Percentiles rank a stretch among this genome's conserved stretches.
phyloP scores from a whole-genome alignment of 1,140 invertebrate species.

The Drosophila rhopaloa region DNA sequence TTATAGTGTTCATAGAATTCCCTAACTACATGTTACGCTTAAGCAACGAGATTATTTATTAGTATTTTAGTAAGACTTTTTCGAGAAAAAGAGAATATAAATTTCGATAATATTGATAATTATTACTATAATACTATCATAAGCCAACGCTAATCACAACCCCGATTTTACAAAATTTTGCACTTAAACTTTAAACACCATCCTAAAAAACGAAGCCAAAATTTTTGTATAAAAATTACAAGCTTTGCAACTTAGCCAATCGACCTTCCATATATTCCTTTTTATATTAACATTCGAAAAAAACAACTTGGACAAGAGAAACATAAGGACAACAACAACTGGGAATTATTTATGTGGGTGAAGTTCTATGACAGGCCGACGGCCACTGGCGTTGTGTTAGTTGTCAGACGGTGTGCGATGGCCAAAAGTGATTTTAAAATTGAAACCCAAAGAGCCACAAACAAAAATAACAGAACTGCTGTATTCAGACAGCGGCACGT shows the following conservation, averaged over 20 bases:
- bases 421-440: slow-evolving; percentile 62
- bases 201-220: neutral
- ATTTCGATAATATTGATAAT: too few species aligned
- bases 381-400: slow-evolving; percentile 52
- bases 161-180: neutral
- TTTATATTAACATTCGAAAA: slow-evolving; percentile 5
- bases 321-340: slow-evolving; percentile 13
- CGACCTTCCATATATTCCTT: slow-evolving; percentile 2
- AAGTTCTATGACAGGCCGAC: slow-evolving; percentile 53
- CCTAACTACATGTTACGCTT: too few species aligned
- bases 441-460: slow-evolving; percentile 24
- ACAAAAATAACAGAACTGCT: slow-evolving; percentile 27
- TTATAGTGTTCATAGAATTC: too few species aligned
- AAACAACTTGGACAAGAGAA: slow-evolving; percentile 18
- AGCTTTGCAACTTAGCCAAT: slow-evolving; percentile 4
- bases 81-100: too few species aligned
- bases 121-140: too few species aligned
- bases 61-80: too few species aligned
- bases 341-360: slow-evolving; percentile 70
- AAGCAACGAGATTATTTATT: too few species aligned
- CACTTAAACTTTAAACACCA: neutral
- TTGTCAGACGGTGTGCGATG: slow-evolving; percentile 37
- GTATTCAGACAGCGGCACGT: slow-evolving; percentile 44
- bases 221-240: slow-evolving; percentile 1
- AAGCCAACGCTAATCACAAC: neutral